phyloP scores from a whole-genome alignment of 2,888 invertebrate genomes.

The Idaea dimidiata region DNA sequence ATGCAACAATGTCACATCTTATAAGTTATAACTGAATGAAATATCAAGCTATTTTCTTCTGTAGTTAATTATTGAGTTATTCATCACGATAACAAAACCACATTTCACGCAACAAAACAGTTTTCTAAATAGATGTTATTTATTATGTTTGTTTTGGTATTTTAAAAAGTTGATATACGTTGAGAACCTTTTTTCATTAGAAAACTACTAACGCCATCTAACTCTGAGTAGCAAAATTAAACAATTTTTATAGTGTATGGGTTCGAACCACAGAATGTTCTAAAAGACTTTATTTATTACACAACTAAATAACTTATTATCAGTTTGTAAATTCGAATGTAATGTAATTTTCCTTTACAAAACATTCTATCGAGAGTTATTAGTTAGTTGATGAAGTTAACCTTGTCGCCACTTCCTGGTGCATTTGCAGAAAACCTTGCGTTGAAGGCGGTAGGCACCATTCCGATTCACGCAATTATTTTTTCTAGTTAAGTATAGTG shows the following conservation, averaged over 20 bases:
- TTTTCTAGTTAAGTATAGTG: slow-evolving; percentile 22
- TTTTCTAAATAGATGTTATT: too few relatives aligned
- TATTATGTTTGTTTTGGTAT: too few relatives aligned
- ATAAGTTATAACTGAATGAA: neutral
- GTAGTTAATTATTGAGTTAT: neutral
- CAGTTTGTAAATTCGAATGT: slow-evolving; percentile 34
- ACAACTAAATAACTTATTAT: too few relatives aligned
- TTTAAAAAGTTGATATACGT: too few relatives aligned
- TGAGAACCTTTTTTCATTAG: neutral
- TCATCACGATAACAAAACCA: neutral
- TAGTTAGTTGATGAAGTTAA: slow-evolving; percentile 40
- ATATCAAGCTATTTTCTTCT: neutral
- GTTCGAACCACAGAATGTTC: too few relatives aligned
- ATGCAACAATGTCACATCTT: neutral
- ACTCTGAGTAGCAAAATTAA: slow-evolving; percentile 7
- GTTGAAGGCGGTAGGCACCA: slow-evolving; percentile 33
- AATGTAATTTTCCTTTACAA: slow-evolving; percentile 20
- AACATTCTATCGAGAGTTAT: slow-evolving; percentile 47
- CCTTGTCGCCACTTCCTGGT: slow-evolving; percentile 71
- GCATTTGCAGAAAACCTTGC: slow-evolving; percentile 66
- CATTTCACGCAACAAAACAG: neutral
- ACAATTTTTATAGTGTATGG: neutral
- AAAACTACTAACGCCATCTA: slow-evolving; percentile 27
- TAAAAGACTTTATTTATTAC: too few relatives aligned
- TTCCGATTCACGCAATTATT: neutral